A percentile compares a stretch with the other conserved stretches of the same genome.
phyloP scores from a whole-genome alignment of 2,113 vertebrate genomes.

The Cyanocitta stelleri region DNA sequence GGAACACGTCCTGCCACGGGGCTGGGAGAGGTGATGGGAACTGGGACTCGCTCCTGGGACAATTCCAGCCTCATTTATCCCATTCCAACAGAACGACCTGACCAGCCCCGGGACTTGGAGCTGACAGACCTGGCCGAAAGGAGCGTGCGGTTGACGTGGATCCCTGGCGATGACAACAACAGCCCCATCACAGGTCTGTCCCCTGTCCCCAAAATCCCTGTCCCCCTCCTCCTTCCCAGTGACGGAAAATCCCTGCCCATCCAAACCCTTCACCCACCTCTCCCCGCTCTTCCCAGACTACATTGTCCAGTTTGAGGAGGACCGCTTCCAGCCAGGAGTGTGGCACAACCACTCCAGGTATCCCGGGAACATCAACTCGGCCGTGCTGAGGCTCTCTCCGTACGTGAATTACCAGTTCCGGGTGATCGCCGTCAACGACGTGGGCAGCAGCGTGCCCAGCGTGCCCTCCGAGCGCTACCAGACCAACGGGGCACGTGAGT shows the following conservation, averaged over 20 bases:
- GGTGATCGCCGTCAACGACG: constrained; percentile 88
- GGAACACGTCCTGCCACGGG: fast-evolving
- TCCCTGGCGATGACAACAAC: constrained; percentile 88
- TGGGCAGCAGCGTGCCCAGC: constrained; percentile 89
- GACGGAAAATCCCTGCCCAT: fast-evolving
- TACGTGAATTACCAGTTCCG: constrained; percentile 96
- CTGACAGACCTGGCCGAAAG: constrained; percentile 85
- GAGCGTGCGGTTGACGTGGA: constrained; percentile 90
- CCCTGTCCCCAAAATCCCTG: background rate
- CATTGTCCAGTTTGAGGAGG: constrained; percentile 91
- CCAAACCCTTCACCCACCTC: background rate
- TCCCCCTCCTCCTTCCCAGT: too few species aligned
- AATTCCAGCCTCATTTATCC: background rate
- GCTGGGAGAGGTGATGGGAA: background rate
- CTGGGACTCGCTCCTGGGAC: background rate
- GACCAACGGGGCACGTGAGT: constrained; percentile 90
- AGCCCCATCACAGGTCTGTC: constrained; percentile 83
- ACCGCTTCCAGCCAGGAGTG: constrained; percentile 78
- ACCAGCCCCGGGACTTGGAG: constrained; percentile 87
- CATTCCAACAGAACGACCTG: constrained; percentile 78
- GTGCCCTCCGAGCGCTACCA: constrained; percentile 83
- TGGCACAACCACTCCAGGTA: constrained; percentile 89
- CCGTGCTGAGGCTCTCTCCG: constrained; percentile 82
- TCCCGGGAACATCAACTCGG: constrained; percentile 84
- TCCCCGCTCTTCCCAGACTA: constrained; percentile 73